These are phyloP conservation scores for Neodiprion lecontei DNA, from an alignment of 1,140 invertebrate species.

Conservation along the genomic window DNA sequence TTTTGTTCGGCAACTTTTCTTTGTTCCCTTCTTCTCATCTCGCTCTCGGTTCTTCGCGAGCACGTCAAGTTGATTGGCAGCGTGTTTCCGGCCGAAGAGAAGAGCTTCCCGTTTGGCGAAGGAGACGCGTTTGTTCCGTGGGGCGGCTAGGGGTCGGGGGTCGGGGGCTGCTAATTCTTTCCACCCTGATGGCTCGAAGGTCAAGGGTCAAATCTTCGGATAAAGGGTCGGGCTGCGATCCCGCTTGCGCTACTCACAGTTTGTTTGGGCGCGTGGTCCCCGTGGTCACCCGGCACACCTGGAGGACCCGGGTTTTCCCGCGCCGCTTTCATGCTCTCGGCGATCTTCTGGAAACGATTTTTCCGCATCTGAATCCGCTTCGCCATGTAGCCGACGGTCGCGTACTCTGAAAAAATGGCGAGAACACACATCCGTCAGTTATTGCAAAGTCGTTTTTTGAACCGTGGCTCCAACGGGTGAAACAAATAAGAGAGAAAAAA, in stretches of 20 bases:
- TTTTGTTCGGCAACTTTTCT: too few species aligned
- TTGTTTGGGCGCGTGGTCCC: conserved; percentile 77
- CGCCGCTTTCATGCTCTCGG: conserved; percentile 85
- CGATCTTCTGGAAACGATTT: conserved; percentile 90
- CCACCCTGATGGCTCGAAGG: not conserved
- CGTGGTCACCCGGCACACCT: conserved; percentile 62
- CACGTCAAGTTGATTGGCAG: too few species aligned
- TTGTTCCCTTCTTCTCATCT: too few species aligned
- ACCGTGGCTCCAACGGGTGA: not conserved
- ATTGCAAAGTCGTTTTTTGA: not conserved
- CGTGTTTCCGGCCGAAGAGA: too few species aligned
- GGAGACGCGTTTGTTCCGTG: not conserved
- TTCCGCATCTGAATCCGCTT: conserved; percentile 95
- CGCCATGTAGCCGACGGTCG: conserved; percentile 93
- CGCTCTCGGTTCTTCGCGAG: too few species aligned
- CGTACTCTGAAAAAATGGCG: conserved; percentile 77
- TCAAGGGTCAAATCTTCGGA: conserved; percentile 1
- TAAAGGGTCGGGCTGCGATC: not conserved
- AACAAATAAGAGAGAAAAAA: conserved; percentile 8
- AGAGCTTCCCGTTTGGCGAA: not conserved
- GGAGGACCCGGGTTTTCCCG: conserved; percentile 72
- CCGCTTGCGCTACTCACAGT: conserved; percentile 70
- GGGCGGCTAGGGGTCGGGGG: not conserved
- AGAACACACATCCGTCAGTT: not conserved
- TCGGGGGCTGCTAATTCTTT: not conserved